Base-by-base conservation (phyloP, 1,140 invertebrate genomes). In the Samia ricini region DNA sequence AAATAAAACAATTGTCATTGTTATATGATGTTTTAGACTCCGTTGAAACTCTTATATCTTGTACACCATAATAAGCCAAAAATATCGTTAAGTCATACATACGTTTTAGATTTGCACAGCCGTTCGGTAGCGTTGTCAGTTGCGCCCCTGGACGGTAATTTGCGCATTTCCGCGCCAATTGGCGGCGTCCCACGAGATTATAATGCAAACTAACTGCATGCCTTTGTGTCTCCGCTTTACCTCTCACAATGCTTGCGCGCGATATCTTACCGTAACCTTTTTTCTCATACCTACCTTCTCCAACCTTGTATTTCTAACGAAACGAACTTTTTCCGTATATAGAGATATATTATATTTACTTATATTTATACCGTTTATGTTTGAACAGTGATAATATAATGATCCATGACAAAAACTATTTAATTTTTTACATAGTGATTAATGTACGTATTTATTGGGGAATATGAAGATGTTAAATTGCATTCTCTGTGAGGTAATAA, bases 191-290 rank as follows among this genome's bases (percentile, higher is more conserved):
- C 72, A 64, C 79, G 74, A 74, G 74, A 68, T 79, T 75, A 70
- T 69, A 71, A 65, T 78, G 64, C 74, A 68, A 68, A 83, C 79
- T 85, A 85, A 85, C 80, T 61, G 79, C 82, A 83, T 85, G 80
- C 51, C 61, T 69, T 64, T 61, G 50, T 62, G 24, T 21, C 22
- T 49, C 26, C 74, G 95, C 85, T 95, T 96, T 87, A 95, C 95
- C 52, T 96, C 96, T 57, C 91, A 95, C 69, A 96, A 83, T 85
- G 77, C 67, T 59, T 24, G 23, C 19, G 23, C 19, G 42, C 48
- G 22, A n/a, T 24, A 23, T 50, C 22, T 5, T 42, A 42, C 33
- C 33, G 33, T 42, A 42, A 42, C 33, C 33, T 42, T 52, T 52
- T 52, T 21, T 12, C 51, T 21, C 12, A 52, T 15, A 4, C 20